These are phyloP conservation scores for Prionace glauca DNA, from an alignment of 2,797 vertebrate genomes.

Conservation along the genomic window DNA sequence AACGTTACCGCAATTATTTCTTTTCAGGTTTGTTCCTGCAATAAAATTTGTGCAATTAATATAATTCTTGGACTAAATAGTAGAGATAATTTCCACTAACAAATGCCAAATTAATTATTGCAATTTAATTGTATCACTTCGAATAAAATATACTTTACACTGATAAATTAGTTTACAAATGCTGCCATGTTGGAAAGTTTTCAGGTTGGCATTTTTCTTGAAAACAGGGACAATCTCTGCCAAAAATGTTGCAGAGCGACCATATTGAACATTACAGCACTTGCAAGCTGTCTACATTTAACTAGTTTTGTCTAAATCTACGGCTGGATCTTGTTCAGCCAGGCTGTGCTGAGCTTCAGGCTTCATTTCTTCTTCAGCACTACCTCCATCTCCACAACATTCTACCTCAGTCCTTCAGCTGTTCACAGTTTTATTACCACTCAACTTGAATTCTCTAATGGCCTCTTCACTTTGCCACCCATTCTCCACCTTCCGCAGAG, in stretches of 20 bases:
- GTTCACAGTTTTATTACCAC: not conserved
- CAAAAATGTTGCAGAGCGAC: not conserved
- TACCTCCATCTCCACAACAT: not conserved
- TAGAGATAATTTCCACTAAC: not conserved
- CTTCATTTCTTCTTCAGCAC: not conserved
- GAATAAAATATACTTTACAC: not conserved
- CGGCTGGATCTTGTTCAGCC: not conserved
- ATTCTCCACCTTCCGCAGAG: not conserved
- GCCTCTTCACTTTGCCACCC: not conserved
- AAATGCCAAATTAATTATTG: not conserved
- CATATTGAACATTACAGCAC: not conserved
- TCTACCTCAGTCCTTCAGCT: not conserved
- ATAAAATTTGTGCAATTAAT: not conserved
- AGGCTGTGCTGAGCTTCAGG: not conserved
- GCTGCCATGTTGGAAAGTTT: too few species aligned
- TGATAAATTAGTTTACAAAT: not conserved
- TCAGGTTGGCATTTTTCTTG: not conserved
- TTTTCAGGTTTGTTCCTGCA: not conserved
- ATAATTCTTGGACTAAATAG: not conserved
- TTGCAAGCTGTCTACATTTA: not conserved
- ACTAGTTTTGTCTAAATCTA: not conserved
- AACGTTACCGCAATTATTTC: not conserved
- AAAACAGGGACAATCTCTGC: not conserved
- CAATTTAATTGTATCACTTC: not conserved
- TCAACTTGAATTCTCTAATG: not conserved